Conservation (phyloP, 2,888 invertebrate species). For the Camptogramma bilineatum region DNA sequence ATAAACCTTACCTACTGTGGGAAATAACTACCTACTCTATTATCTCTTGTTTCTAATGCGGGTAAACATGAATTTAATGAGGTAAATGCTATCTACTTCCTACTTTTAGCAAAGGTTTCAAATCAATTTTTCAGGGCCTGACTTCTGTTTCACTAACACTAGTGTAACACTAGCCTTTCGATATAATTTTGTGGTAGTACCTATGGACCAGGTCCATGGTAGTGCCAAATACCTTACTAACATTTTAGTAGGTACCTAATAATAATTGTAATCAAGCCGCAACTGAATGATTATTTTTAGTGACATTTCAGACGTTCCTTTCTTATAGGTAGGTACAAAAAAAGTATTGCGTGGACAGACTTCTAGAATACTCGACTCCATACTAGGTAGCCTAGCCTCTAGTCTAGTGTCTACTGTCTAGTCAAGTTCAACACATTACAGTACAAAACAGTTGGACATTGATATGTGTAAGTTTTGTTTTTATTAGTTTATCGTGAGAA, state of each 20-base stretch:
- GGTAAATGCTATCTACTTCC: not conserved
- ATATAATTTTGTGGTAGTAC: no score
- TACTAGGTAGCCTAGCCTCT: not conserved
- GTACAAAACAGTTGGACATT: slow-evolving; percentile 2
- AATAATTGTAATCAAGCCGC: no score
- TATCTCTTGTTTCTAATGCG: not conserved
- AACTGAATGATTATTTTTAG: no score
- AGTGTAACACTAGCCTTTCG: no score
- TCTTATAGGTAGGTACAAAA: no score
- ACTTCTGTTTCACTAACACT: no score
- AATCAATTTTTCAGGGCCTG: no score
- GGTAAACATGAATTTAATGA: not conserved
- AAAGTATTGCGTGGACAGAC: no score
- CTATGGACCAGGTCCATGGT: no score
- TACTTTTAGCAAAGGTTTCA: not conserved
- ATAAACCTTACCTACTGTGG: not conserved
- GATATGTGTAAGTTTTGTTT: slow-evolving; percentile 41
- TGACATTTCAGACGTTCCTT: no score
- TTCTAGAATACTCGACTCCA: not conserved
- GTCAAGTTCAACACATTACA: not conserved
- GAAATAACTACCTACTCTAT: not conserved
- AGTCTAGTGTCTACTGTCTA: not conserved
- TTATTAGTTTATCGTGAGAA: slow-evolving; percentile 42
- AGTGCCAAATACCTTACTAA: no score
- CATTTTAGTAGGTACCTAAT: no score